Base-by-base conservation (phyloP, 2,888 invertebrate genomes). In the Odiellus spinosus region DNA sequence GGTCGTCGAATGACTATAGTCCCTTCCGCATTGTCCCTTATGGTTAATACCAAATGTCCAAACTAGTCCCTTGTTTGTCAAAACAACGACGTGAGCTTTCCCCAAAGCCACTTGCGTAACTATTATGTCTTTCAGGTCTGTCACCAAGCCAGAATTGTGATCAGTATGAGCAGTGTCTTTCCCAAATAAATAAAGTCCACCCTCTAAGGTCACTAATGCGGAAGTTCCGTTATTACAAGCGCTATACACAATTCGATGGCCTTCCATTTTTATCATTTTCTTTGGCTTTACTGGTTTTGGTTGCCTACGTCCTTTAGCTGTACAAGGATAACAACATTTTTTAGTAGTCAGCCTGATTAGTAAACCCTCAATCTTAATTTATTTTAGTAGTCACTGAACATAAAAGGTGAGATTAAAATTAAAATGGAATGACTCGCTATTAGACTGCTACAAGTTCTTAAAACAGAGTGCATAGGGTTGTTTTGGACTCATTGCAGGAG, bases 41-140 rank as follows among this genome's bases (percentile, higher is more conserved):
- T 96, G 95, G 67, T 96, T 96, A 52, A 95, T 82, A 4, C 96
- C 96, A 66, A 95, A 93, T 0, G 95, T 90, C 64, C 81, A 93
- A 3, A 95, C 78, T 57, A 82, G 80, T 0, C 96, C 96, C 61
- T 82, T 82, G 56, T 76, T 79, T 12, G 83, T 87, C 11, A 96
- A 70, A 0, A 78, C 84, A 0, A 87, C 83, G n/a, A 84, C 83
- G 61, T 96, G 96, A 0, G 95, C 95, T 68, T 96, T 96, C 2
- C 96, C 96, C 49, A 98, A 68, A 0, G 84, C 80, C 3, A 91
- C 80, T 69, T 80, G 72, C 0, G 75, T 73, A 15, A 84, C 71
- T 53, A 53, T 35, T 53, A 82, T 77, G 42, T 83, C 79, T 49
- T 77, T 74, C 47, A 88, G 67, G 45, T 82, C 84, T 2, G 74